Conservation (phyloP, 2,888 invertebrate genomes). For the Baccha elongata region DNA sequence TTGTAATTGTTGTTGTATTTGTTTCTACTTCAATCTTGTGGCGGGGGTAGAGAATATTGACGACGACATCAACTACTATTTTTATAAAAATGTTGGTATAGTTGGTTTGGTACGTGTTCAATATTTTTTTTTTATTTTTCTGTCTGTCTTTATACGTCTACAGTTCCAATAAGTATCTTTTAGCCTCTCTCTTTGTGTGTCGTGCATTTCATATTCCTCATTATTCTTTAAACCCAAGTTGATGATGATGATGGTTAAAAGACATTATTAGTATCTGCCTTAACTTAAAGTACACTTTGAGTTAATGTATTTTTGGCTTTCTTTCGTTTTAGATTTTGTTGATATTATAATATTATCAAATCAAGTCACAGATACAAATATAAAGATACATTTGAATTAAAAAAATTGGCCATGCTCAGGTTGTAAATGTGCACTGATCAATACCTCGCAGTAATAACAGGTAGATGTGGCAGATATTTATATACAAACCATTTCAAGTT, state of each 20-base stretch:
- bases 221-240: slow-evolving; percentile 51
- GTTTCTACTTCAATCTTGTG: slow-evolving; percentile 49
- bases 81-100: slow-evolving; percentile 35
- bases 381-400: slow-evolving; percentile 7
- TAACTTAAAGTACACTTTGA: slow-evolving; percentile 25
- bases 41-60: slow-evolving; percentile 57
- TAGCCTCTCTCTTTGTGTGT: slow-evolving; percentile 66
- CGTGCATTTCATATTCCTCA: slow-evolving; percentile 70
- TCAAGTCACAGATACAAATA: slow-evolving; percentile 53
- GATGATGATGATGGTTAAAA: slow-evolving; percentile 16
- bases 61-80: slow-evolving; percentile 37
- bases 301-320: slow-evolving; percentile 41
- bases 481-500: slow-evolving; percentile 48
- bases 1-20: slow-evolving; percentile 16
- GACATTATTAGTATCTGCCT: slow-evolving; percentile 44
- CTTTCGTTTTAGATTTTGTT: slow-evolving; percentile 23
- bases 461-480: slow-evolving; percentile 26
- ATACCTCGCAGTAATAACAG: slow-evolving; percentile 35
- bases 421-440: slow-evolving; percentile 39
- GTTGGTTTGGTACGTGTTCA: slow-evolving; percentile 42
- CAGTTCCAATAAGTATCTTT: slow-evolving; percentile 15
- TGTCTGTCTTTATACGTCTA: slow-evolving; percentile 32
- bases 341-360: slow-evolving; percentile 41
- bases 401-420: slow-evolving; percentile 57
- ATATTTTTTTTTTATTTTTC: slow-evolving; percentile 20